A percentile compares a stretch with the other conserved stretches of the same genome.
Conservation (phyloP, 2,797 vertebrate genomes). For the Dryobates pubescens region DNA sequence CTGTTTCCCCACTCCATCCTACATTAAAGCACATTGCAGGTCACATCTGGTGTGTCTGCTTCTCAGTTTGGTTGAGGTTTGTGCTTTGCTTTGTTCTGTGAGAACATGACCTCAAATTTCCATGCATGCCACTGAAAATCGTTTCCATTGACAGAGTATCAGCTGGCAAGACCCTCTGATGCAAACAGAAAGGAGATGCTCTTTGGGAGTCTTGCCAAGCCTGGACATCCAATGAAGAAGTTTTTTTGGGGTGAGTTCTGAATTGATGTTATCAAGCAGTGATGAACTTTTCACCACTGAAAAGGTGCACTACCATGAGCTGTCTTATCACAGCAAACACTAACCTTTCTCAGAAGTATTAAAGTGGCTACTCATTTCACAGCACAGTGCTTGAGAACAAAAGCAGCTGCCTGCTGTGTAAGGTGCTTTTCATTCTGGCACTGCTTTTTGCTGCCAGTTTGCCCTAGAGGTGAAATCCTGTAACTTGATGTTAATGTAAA, state of each 20-base stretch:
- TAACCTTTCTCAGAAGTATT: background rate
- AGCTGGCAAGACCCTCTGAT: slow-evolving; percentile 91
- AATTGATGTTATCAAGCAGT: background rate
- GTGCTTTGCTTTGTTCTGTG: background rate
- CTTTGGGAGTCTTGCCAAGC: slow-evolving; percentile 92
- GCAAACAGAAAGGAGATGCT: slow-evolving; percentile 94
- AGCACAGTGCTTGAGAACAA: background rate
- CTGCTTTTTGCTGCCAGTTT: background rate
- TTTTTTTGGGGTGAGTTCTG: slow-evolving; percentile 92
- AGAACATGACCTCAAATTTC: background rate
- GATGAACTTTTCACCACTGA: background rate
- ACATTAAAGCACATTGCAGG: background rate
- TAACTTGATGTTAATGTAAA: background rate
- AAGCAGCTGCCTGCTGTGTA: background rate
- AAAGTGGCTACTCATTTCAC: background rate
- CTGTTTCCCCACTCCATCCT: background rate
- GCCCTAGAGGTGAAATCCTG: background rate
- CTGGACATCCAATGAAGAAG: slow-evolving; percentile 94
- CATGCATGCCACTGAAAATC: slow-evolving; percentile 9
- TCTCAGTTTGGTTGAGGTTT: background rate
- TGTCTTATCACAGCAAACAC: background rate
- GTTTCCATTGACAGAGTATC: slow-evolving; percentile 85
- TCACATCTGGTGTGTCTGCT: background rate
- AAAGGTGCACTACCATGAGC: background rate
- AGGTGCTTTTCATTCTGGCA: background rate